phyloP scores from a whole-genome alignment of 1,140 invertebrate genomes.

The Bombus picipes region DNA sequence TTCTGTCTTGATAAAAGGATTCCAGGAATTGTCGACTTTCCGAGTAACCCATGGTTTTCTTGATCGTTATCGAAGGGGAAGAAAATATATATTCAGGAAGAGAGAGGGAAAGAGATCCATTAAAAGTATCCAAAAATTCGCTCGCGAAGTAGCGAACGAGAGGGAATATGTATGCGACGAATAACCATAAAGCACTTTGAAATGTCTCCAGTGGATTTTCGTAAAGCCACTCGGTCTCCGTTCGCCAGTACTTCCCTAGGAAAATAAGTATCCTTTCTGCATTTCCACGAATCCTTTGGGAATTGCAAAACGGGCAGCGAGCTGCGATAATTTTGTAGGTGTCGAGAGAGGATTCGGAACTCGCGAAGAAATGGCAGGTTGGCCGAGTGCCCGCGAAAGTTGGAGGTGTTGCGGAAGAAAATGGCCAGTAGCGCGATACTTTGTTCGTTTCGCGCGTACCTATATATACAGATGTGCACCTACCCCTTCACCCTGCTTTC shows the following conservation, averaged over 20 bases:
- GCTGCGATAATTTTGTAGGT: conserved; percentile 64
- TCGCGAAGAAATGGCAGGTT: conserved; percentile 57
- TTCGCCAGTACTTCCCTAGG: conserved; percentile 40
- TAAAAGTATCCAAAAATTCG: background rate
- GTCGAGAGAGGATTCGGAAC: conserved; percentile 59
- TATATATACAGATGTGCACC: background rate
- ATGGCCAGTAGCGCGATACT: conserved; percentile 33
- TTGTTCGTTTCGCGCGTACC: background rate
- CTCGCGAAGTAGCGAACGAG: background rate
- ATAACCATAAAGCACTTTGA: conserved; percentile 58
- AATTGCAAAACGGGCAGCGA: conserved; percentile 64
- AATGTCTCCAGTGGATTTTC: conserved; percentile 59
- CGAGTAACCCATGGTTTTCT: too few relatives aligned
- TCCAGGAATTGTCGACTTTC: background rate
- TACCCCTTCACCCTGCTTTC: too few relatives aligned
- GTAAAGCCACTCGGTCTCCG: conserved; percentile 40
- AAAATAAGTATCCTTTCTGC: conserved; percentile 62
- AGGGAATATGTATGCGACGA: conserved; percentile 45
- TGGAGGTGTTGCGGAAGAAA: conserved; percentile 54
- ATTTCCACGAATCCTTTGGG: conserved; percentile 55
- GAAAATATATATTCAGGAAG: background rate
- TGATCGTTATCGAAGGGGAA: background rate
- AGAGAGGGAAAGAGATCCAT: background rate
- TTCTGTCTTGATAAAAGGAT: background rate
- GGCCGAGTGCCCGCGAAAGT: conserved; percentile 60